Conservation (phyloP, 1,140 invertebrate genomes). For the Calliphora vicina region DNA sequence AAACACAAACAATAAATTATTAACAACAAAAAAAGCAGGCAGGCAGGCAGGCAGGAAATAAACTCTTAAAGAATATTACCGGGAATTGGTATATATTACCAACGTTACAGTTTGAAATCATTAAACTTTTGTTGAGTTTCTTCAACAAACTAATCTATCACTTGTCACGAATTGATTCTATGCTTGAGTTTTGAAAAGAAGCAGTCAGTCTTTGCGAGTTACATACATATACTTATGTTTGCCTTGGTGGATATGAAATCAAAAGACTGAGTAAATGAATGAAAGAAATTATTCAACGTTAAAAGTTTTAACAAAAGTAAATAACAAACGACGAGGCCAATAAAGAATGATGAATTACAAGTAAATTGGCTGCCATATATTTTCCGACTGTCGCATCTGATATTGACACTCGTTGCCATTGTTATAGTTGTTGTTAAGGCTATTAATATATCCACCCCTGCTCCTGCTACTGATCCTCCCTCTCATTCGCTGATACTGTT, state of each 20-base stretch:
- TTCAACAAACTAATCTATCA: not conserved
- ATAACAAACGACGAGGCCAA: slow-evolving; percentile 8
- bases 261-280: not conserved
- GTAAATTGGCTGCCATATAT: slow-evolving; percentile 10
- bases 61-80: not conserved
- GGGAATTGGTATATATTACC: too few species aligned
- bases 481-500: not conserved
- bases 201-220: too few species aligned
- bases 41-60: not conserved
- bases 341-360: not conserved
- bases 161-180: not conserved
- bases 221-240: too few species aligned
- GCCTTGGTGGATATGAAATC: not conserved
- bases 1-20: not conserved
- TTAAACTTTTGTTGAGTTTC: slow-evolving; percentile 14
- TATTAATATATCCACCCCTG: not conserved
- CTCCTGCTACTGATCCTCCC: too few species aligned
- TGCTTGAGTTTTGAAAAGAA: not conserved
- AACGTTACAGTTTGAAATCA: not conserved
- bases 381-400: not conserved
- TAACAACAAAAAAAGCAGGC: not conserved
- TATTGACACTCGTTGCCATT: not conserved
- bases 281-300: slow-evolving; percentile 4
- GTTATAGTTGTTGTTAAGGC: not conserved
- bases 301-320: slow-evolving; percentile 7